Conservation (phyloP, 2,797 vertebrate species). For the Netta rufina region DNA sequence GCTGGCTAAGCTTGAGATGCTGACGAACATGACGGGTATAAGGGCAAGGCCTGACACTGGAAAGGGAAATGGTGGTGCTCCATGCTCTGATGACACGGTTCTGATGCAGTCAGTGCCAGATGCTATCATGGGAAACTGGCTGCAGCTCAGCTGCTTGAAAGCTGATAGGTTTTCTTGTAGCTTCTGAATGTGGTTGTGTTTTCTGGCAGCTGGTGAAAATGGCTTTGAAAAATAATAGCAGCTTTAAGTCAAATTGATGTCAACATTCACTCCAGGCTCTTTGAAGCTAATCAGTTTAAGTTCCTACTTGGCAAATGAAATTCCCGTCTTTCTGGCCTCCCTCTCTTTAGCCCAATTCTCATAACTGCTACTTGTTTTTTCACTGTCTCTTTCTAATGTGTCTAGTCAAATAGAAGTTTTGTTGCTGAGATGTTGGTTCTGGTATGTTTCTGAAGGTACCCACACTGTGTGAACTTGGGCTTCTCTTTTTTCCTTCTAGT, state of each 20-base stretch:
- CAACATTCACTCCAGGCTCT: background rate
- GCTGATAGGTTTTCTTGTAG: background rate
- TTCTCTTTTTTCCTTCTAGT: background rate
- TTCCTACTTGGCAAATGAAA: conserved; percentile 5
- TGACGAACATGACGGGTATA: accelerated
- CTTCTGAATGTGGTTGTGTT: background rate
- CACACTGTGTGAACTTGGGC: background rate
- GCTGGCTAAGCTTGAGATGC: background rate
- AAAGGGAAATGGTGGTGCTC: background rate
- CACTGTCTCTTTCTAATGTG: background rate
- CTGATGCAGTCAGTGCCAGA: background rate
- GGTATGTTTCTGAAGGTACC: background rate
- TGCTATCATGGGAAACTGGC: background rate
- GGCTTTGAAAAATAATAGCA: conserved; percentile 8
- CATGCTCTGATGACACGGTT: background rate
- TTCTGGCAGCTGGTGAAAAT: conserved; percentile 7
- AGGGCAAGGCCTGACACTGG: background rate
- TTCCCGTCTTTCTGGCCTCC: background rate
- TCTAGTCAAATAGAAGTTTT: background rate
- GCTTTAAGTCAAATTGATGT: conserved; percentile 34
- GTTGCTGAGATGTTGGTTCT: background rate
- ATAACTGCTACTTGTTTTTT: background rate
- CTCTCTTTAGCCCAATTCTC: background rate
- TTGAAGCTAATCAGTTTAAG: conserved; percentile 22
- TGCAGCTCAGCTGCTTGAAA: background rate